Percentiles rank a stretch among this genome's conserved stretches.
phyloP scores from a whole-genome alignment of 2,113 vertebrate species.

The Rhinolophus sinicus region DNA sequence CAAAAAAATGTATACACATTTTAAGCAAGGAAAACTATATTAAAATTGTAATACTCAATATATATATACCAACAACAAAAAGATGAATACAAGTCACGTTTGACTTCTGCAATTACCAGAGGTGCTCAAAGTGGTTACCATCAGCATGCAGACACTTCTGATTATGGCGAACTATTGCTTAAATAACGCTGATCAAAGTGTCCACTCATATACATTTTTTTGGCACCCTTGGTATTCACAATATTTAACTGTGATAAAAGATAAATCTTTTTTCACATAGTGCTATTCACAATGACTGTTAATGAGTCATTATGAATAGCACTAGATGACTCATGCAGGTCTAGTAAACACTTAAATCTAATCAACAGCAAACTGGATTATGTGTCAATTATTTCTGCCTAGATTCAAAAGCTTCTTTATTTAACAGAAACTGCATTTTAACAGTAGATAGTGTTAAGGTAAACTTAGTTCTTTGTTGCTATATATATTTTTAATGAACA shows the following conservation, averaged over 20 bases:
- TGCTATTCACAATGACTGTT: too few species aligned
- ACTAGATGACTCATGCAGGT: background rate
- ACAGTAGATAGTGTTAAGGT: background rate
- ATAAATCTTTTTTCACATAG: background rate
- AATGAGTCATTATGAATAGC: background rate
- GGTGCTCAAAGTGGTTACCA: too few species aligned
- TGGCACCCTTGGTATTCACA: background rate
- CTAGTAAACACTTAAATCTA: background rate
- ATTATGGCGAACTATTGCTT: too few species aligned
- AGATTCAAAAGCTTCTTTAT: background rate
- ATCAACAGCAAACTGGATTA: slow-evolving; percentile 10
- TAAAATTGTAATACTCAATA: too few species aligned
- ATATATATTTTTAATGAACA: background rate
- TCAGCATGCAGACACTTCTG: too few species aligned
- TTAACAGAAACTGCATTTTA: slow-evolving; percentile 30
- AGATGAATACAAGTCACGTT: too few species aligned
- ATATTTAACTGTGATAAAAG: background rate
- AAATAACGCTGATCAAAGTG: too few species aligned
- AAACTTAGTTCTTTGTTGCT: background rate
- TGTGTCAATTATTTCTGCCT: background rate
- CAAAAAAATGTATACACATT: too few species aligned
- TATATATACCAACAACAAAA: too few species aligned
- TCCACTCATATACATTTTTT: too few species aligned
- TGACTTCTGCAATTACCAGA: too few species aligned
- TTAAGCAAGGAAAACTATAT: too few species aligned